phyloP scores from a whole-genome alignment of 2,797 vertebrate species.

The Takifugu ocellatus region DNA sequence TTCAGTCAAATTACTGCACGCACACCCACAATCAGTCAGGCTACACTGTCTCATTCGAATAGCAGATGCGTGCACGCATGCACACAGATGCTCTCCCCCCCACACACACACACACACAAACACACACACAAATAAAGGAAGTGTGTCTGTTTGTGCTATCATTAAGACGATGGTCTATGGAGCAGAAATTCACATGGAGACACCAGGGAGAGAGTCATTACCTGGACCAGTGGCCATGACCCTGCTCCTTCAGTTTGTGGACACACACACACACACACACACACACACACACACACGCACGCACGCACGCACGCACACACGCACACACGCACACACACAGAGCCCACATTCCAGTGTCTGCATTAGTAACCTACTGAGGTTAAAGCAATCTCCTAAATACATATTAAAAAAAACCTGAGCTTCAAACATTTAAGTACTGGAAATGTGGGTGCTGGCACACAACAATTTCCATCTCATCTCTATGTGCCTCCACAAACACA shows the following conservation, averaged over 20 bases:
- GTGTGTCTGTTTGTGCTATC: constrained; percentile 36
- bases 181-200: constrained; percentile 60
- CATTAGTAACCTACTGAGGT: constrained; percentile 7
- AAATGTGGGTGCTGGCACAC: not conserved
- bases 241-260: constrained; percentile 78
- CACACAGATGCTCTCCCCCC: not conserved
- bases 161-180: constrained; percentile 58
- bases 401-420: not conserved
- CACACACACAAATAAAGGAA: constrained; percentile 3
- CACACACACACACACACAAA: constrained; percentile 5
- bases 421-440: not conserved
- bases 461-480: not conserved
- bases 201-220: constrained; percentile 83
- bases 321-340: constrained; percentile 13
- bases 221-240: constrained; percentile 87
- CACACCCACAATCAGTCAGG: constrained; percentile 14
- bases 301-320: constrained; percentile 18
- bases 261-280: constrained; percentile 14
- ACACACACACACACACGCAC: constrained; percentile 16
- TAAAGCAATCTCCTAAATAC: constrained; percentile 12
- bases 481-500: constrained; percentile 20
- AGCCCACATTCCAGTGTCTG: constrained; percentile 7
- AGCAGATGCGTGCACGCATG: constrained; percentile 15
- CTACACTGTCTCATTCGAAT: not conserved
- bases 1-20: constrained; percentile 32